Percentiles rank a stretch among this genome's conserved stretches.
Evolutionary conservation across 2,797 vertebrate genomes (phyloP).

Genomic region (Pyrocephalus nanus): DNA sequence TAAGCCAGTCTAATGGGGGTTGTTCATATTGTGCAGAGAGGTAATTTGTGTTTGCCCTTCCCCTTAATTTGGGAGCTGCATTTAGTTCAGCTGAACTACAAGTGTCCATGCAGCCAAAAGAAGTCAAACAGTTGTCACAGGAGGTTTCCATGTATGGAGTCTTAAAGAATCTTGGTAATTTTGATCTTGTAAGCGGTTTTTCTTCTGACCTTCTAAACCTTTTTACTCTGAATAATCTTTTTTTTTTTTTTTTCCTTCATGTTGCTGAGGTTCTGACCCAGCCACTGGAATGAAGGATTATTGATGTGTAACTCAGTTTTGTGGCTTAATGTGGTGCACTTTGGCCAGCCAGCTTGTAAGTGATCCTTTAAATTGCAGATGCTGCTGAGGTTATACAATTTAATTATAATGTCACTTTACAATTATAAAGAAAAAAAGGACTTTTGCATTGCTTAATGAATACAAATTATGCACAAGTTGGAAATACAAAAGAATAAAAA

Average conservation of each 20-base stretch:
- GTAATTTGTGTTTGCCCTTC: constrained; percentile 69
- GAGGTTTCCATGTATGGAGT: constrained; percentile 11
- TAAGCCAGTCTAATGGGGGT: constrained; percentile 76
- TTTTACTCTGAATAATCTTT: constrained; percentile 44
- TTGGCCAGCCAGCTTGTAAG: constrained; percentile 73
- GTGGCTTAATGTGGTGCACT: constrained; percentile 69
- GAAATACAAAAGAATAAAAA: constrained; percentile 78
- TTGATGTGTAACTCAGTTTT: constrained; percentile 66
- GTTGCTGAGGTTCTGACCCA: constrained; percentile 63
- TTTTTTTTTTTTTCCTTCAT: background rate
- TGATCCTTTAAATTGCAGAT: constrained; percentile 75
- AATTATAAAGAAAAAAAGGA: constrained; percentile 75
- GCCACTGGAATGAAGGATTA: constrained; percentile 58
- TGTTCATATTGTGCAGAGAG: constrained; percentile 61
- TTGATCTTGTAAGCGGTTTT: constrained; percentile 42
- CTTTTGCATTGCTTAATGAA: constrained; percentile 76
- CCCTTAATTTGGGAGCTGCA: constrained; percentile 47
- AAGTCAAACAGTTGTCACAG: constrained; percentile 63
- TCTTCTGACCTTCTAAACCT: constrained; percentile 51
- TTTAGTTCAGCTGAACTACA: constrained; percentile 33
- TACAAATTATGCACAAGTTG: constrained; percentile 72
- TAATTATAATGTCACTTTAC: constrained; percentile 79
- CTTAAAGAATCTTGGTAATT: constrained; percentile 12
- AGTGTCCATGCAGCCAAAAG: background rate
- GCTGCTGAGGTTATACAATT: constrained; percentile 73